phyloP scores from a whole-genome alignment of 2,888 invertebrate genomes.

The Heliconius charithonia region DNA sequence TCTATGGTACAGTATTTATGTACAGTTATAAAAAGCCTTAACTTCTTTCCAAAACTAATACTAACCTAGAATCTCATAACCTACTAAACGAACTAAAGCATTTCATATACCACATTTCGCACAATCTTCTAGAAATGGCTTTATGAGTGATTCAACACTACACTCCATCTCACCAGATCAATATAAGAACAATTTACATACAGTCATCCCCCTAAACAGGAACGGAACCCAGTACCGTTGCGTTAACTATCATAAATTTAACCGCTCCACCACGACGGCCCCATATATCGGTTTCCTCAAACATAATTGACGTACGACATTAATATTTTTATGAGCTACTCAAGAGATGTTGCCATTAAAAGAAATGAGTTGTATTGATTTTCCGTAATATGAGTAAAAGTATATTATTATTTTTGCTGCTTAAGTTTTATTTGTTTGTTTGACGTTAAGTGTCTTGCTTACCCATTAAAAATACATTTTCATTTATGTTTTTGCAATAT shows the following conservation, averaged over 20 bases:
- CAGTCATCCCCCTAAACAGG: not conserved
- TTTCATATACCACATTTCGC: too few species aligned
- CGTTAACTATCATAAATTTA: too few species aligned
- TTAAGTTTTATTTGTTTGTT: slow-evolving; percentile 19
- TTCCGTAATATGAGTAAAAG: slow-evolving; percentile 10
- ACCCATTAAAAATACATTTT: slow-evolving; percentile 19
- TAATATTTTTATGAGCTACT: slow-evolving; percentile 18
- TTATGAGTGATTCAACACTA: too few species aligned
- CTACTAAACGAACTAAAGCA: too few species aligned
- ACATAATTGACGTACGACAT: not conserved
- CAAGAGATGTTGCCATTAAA: slow-evolving; percentile 20
- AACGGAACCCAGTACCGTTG: not conserved
- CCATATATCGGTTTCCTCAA: not conserved
- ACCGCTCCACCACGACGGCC: not conserved
- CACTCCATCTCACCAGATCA: too few species aligned
- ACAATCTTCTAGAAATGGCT: too few species aligned
- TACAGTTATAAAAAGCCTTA: too few species aligned
- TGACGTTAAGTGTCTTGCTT: slow-evolving; percentile 15
- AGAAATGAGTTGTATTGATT: slow-evolving; percentile 19
- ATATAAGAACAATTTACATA: not conserved
- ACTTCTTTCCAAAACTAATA: too few species aligned
- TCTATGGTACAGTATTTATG: too few species aligned
- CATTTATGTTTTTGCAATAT: slow-evolving; percentile 9
- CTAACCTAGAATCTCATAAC: too few species aligned
- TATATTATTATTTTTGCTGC: slow-evolving; percentile 20